Evolutionary conservation across 2,797 vertebrate genomes (phyloP), one percentile per base, ranked within the genome.

Genomic region (Miichthys miiuy): DNA sequence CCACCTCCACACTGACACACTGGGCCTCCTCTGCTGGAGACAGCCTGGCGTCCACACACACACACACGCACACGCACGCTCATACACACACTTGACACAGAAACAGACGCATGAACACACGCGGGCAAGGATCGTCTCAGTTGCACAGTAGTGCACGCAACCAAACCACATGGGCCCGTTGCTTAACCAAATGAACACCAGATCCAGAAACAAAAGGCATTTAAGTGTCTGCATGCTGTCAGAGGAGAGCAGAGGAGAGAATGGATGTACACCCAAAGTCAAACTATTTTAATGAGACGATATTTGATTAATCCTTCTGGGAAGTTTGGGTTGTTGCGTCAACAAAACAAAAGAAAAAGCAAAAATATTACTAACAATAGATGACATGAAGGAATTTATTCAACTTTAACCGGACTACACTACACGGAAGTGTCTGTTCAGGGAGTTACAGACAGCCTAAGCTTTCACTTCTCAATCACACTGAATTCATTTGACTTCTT

Each of bases 11-110:
- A 87, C 88, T 78, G 75, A 91, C 89, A 91, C 86, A 91, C 82
- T 89, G 96, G 96, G 97, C 96, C 97, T 96, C 95, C 95, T 96
- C 96, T 95, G 94, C 96, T 96, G 96, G 97, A 98, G 97, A 99
- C 97, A 98, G 97, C 84, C 96, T 98, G 97, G 97, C 97, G 97
- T 97, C 97, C 88, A 80, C 85, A 81, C 68, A 84, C 85, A 81
- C 68, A 84, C 86, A 67, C 74, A 72, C 72, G n/a, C 4, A n/a
- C 56, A 44, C 64, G 81, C 54, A 51, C 58, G 75, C 61, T 62
- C 51, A 74, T 74, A 60, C 61, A 44, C 72, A 67, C 62, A 76
- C 72, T 47, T 21, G 16, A 66, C 67, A 68, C 61, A 77, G 20
- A 78, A 41, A 79, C 72, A 68, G 79, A 89, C 86, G 80, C 79